A percentile compares a stretch with the other conserved stretches of the same genome.
Conservation (phyloP, 2,888 invertebrate species). For the Arctia plantaginis region DNA sequence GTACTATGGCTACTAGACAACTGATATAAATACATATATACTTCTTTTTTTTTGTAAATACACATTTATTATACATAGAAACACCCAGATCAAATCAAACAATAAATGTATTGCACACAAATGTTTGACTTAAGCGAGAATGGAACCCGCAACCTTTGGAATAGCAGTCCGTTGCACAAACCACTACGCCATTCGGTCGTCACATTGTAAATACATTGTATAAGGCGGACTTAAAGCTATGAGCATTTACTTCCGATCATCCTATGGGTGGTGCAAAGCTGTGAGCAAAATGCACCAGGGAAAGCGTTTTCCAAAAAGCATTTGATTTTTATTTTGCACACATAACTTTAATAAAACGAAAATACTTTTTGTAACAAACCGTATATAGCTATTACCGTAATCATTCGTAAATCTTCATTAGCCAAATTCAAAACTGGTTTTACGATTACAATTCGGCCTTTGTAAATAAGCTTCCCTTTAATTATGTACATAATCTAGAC, state of each 20-base stretch:
- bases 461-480: slow-evolving; percentile 6
- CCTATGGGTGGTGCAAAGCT: not conserved
- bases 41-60: too few relatives aligned
- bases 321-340: not conserved
- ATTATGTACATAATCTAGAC: slow-evolving; percentile 9
- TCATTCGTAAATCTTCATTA: not conserved
- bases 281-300: not conserved
- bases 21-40: too few relatives aligned
- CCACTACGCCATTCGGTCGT: too few relatives aligned
- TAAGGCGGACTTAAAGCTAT: too few relatives aligned
- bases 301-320: too few relatives aligned
- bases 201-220: not conserved
- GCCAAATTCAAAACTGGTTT: not conserved
- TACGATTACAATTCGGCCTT: not conserved
- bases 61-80: too few relatives aligned
- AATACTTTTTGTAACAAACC: not conserved
- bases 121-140: too few relatives aligned
- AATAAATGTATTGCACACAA: too few relatives aligned
- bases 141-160: too few relatives aligned
- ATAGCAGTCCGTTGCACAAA: too few relatives aligned
- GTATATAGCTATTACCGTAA: not conserved
- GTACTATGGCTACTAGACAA: too few relatives aligned
- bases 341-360: not conserved
- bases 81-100: too few relatives aligned
- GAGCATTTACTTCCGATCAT: not conserved